Evolutionary conservation across 2,888 invertebrate genomes (phyloP).

Genomic region (Idaea aversata): DNA sequence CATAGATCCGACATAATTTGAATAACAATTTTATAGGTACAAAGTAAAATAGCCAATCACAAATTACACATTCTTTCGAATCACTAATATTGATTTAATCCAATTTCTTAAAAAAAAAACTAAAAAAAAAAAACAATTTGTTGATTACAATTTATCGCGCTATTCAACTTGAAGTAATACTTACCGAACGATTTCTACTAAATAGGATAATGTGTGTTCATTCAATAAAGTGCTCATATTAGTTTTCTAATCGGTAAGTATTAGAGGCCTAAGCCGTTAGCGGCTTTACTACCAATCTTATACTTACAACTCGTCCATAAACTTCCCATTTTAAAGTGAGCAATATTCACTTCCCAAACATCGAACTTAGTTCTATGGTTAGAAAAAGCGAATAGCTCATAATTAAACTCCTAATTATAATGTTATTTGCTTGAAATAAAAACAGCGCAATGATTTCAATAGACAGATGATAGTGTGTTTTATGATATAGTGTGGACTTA

Average conservation of each 20-base stretch:
- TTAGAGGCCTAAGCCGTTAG: not conserved
- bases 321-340: slow-evolving; percentile 17
- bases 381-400: slow-evolving; percentile 66
- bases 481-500: slow-evolving; percentile 75
- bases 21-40: slow-evolving; percentile 42
- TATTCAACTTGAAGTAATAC: not conserved
- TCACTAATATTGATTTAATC: not conserved
- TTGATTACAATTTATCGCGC: not conserved
- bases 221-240: not conserved
- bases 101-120: not conserved
- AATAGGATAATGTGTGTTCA: not conserved
- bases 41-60: slow-evolving; percentile 23
- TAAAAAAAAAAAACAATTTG: not conserved
- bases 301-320: not conserved
- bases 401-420: slow-evolving; percentile 49
- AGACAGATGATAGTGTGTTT: slow-evolving; percentile 48
- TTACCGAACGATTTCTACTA: not conserved
- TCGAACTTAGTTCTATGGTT: slow-evolving; percentile 48
- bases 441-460: slow-evolving; percentile 57
- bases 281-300: not conserved
- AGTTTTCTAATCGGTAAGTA: not conserved
- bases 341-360: slow-evolving; percentile 37
- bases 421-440: slow-evolving; percentile 53
- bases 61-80: not conserved
- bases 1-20: slow-evolving; percentile 67